A percentile compares a stretch with the other conserved stretches of the same genome.
Evolutionary conservation across 2,888 invertebrate genomes (phyloP).

Genomic region (Mythimna pallens): DNA sequence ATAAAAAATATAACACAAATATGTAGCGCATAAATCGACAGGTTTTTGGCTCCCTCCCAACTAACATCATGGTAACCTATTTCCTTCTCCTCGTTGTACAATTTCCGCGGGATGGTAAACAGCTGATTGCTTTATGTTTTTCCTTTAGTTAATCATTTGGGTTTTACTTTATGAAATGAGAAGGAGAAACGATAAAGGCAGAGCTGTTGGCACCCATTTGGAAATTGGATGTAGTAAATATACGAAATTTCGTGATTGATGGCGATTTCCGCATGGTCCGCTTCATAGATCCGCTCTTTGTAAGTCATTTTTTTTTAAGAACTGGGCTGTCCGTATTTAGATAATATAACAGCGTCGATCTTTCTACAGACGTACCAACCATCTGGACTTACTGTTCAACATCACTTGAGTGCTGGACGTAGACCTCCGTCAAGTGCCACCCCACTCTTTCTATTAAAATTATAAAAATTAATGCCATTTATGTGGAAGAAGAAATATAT

Average conservation of each 20-base stretch:
- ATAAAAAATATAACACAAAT: conserved; percentile 56
- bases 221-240: conserved; percentile 33
- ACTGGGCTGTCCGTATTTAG: too few species aligned
- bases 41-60: conserved; percentile 58
- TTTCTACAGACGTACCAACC: too few species aligned
- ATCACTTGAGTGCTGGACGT: too few species aligned
- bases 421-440: too few species aligned
- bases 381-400: too few species aligned
- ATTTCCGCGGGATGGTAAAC: conserved; percentile 53
- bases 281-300: not conserved
- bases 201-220: conserved; percentile 25
- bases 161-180: conserved; percentile 48
- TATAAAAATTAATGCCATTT: not conserved
- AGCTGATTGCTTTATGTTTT: conserved; percentile 55
- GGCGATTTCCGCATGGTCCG: not conserved
- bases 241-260: conserved; percentile 2
- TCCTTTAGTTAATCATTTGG: conserved; percentile 51
- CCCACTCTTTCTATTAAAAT: not conserved
- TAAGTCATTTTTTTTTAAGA: too few species aligned
- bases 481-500: not conserved
- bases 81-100: conserved; percentile 57
- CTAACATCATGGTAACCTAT: conserved; percentile 52
- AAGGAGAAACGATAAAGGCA: conserved; percentile 9
- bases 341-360: too few species aligned
- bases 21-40: conserved; percentile 61